Evolutionary conservation across 2,888 invertebrate genomes (phyloP), one percentile per base, ranked within the genome.

Genomic region (Physocephala rufipes): DNA sequence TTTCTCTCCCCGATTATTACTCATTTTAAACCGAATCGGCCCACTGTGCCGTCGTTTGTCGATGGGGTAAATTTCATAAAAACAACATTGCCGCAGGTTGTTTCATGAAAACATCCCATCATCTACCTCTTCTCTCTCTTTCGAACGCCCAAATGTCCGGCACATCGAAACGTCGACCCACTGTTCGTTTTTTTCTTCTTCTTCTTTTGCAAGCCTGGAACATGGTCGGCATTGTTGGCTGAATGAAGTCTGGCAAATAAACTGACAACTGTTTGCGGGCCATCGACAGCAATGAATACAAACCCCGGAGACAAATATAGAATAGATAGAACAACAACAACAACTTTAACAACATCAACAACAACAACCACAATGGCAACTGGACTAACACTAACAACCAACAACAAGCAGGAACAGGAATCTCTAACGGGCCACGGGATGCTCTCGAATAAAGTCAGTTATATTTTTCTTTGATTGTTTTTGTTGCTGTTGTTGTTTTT

Each of bases 261-360:
- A 49, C 68, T 68, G 67, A 68, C 67, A 68, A 59, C 67, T 67
- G 67, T 67, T 43, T 58, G 59, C 59, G 59, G n/a, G 66, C 66
- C 7, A 53, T 36, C 53, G 66, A 66, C 66, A 51, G 53, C 47
- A 24, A 12, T 62, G 7, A 21, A 49, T 49, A n/a, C 30, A n/a
- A 43, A 3, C 5, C 2, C 64, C 28, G 5, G 36, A 36, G 5
- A n/a, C 49, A 16, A 49, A 15, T n/a, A 19, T n/a, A 1, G 47
- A 2, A 49, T n/a, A 16, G 19, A 49, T n/a, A 13, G 4, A 49
- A 5, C 49, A 19, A 13, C 36, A 36, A 9, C 36, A 36, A 9
- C 36, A 36, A 36, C 36, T n/a, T n/a, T 7, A 36, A 36, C 36
- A 9, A 36, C 36, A 9, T 9, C 36, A 36, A 26, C 13, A 55